Base-by-base conservation (phyloP, 1,140 invertebrate species). In the Listronotus bonariensis region DNA sequence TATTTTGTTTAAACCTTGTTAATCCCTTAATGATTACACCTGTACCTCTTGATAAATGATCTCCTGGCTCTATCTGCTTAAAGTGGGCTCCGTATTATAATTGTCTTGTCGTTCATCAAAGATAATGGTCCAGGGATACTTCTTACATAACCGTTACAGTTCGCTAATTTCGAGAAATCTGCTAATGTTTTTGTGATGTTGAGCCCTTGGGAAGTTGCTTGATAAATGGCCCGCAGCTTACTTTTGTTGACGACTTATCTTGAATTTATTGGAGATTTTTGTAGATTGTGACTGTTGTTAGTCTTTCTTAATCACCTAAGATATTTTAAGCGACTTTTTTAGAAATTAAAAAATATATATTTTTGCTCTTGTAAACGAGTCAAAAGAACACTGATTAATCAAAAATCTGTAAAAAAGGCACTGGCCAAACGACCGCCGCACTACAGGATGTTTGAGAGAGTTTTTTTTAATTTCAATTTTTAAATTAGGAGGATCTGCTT, bases 101-200 rank as follows among this genome's bases (percentile, higher is more conserved):
- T 72, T 69, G 64, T 65, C 65, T 61, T 62, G 68, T 66, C 70
- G 56, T 72, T 72, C 70, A 67, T 72, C 70, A 72, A 52, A 58
- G 51, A 57, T 68, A 68, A 62, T 65, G 68, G 66, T 46, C 53
- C 20, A 51, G 10, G 41, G 41, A 64, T 64, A 49, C 43, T 49
- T 38, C 20, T 40, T 49, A 46, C 18, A 48, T 59, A 40, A 53
- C 49, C 11, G 52, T 42, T 36, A 43, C 56, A 49, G 38, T 51
- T 54, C 52, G 51, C 51, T 55, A 48, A 64, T 64, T 64, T 53
- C 61, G 12, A 48, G 61, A 56, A 64, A 64, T 64, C 61, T 64
- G 61, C 49, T 64, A 48, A 56, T 56, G 61, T 64, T 64, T 64
- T 64, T 64, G 61, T 53, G 61, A 64, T 64, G 45, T 52, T 10